Conservation (phyloP, 2,888 invertebrate genomes). For the Sarcophaga caerulescens region DNA sequence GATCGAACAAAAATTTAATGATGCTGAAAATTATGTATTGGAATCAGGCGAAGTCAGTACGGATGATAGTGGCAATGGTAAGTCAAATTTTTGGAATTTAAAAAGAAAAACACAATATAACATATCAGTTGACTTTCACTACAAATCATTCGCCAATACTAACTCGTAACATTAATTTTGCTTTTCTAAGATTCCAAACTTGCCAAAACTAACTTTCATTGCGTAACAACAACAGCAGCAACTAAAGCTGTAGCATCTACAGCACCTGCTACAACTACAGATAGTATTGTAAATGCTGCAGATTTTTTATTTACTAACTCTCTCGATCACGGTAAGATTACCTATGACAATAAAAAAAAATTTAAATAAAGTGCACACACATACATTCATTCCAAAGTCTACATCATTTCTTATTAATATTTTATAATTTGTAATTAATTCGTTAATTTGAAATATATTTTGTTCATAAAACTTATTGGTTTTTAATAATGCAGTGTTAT, state of each 20-base stretch:
- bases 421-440: background rate
- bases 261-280: slow-evolving; percentile 62
- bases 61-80: slow-evolving; percentile 75
- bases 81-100: background rate
- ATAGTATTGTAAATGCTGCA: slow-evolving; percentile 69
- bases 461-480: no score
- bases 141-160: background rate
- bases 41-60: slow-evolving; percentile 84
- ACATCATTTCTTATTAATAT: background rate
- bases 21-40: slow-evolving; percentile 90
- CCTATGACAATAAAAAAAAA: slow-evolving; percentile 33
- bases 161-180: slow-evolving; percentile 5
- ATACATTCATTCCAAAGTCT: background rate
- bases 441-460: no score
- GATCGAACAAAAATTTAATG: slow-evolving; percentile 87
- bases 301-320: slow-evolving; percentile 77
- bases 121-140: background rate
- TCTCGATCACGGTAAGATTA: slow-evolving; percentile 76
- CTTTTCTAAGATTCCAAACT: slow-evolving; percentile 72
- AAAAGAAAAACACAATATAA: background rate
- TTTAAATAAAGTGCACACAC: slow-evolving; percentile 18
- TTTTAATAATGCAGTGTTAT: no score
- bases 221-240: slow-evolving; percentile 41
- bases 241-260: slow-evolving; percentile 56
- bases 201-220: slow-evolving; percentile 63